Base-by-base conservation (phyloP, 2,113 vertebrate species). In the Etheostoma cragini region DNA sequence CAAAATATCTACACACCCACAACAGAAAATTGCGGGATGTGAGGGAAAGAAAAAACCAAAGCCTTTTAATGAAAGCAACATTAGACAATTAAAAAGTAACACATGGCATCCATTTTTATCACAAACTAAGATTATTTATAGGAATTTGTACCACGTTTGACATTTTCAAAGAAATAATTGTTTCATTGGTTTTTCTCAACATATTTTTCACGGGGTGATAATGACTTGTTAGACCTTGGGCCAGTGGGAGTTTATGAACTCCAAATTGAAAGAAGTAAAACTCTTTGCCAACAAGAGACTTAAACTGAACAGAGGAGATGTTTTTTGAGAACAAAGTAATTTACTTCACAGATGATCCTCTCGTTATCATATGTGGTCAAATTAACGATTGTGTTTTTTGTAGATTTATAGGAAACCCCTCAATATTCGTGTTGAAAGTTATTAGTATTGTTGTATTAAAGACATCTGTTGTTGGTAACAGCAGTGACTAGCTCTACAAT, bases 401-500 rank as follows among this genome's bases (percentile, higher is more conserved):
- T 71, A 62, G 52, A 72, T 79, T 76, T 53, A 38, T 67, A 69
- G 35, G 63, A 76, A 89, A 56, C 45, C 24, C 56, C 21, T 8
- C 42, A 3, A 70, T 80, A 72, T 78, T 83, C 16, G 7, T 61
- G 61, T 77, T 71, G 66, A 64, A 76, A 81, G 62, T 85, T 74
- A 76, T 89, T 79, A 38, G 78, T 63, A 74, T 86, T 49, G 64
- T 86, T 86, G 72, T 86, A 83, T 66, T 80, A 74, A 70, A 76
- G 79, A 90, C 91, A 92, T 87, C 89, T 92, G 92, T 84, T 94
- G 82, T 70, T 87, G 85, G 66, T 81, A 85, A 91, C 74, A 14
- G 84, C 57, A 2, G 71, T 88, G 87, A 91, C 83, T 90, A 79
- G 88, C 84, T 82, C 83, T 83, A 84, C 87, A 92, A 91, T 93